These are phyloP conservation scores for Notodonta dromedarius DNA, from an alignment of 2,888 invertebrate species.

Conservation along the genomic window DNA sequence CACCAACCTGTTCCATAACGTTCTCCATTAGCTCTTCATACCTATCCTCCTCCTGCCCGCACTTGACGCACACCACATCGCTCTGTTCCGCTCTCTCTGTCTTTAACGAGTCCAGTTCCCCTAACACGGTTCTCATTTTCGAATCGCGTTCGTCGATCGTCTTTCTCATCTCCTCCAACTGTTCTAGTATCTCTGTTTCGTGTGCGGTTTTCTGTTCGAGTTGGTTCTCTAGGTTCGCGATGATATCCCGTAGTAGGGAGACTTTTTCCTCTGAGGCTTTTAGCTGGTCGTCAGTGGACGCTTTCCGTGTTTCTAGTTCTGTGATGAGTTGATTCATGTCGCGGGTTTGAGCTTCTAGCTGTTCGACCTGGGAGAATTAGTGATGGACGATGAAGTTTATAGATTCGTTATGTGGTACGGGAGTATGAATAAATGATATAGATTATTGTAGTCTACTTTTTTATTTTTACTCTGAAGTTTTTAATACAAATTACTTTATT, in stretches of 20 bases:
- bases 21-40: constrained; percentile 58
- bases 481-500: too few species aligned
- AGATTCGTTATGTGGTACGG: neutral
- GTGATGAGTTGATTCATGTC: constrained; percentile 86
- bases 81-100: constrained; percentile 72
- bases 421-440: neutral
- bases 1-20: constrained; percentile 69
- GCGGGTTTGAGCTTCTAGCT: constrained; percentile 89
- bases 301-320: constrained; percentile 85
- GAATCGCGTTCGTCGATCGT: constrained; percentile 83
- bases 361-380: constrained; percentile 86
- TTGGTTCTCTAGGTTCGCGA: constrained; percentile 90
- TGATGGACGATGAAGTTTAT: constrained; percentile 16
- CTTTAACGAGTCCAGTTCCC: constrained; percentile 81
- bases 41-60: constrained; percentile 60
- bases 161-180: constrained; percentile 82
- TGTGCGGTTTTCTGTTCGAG: constrained; percentile 86
- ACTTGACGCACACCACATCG: constrained; percentile 61
- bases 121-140: constrained; percentile 81
- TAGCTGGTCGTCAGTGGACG: constrained; percentile 88
- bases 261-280: constrained; percentile 91
- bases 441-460: too few species aligned
- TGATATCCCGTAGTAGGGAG: constrained; percentile 89
- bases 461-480: too few species aligned
- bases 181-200: constrained; percentile 85